These are phyloP conservation scores for Natrix natrix DNA, from an alignment of 2,797 vertebrate species.

Conservation along the genomic window DNA sequence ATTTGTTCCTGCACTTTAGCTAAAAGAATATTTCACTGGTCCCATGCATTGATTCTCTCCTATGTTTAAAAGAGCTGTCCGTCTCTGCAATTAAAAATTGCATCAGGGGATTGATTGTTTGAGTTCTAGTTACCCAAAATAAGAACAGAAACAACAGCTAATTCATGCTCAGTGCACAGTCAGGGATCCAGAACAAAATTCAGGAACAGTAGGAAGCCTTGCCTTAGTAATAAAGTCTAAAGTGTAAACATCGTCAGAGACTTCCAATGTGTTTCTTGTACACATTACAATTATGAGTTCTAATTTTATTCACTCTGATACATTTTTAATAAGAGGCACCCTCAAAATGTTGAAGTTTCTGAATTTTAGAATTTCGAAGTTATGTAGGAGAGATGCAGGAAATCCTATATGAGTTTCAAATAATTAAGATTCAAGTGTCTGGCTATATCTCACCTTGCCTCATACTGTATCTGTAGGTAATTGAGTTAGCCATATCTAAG, in stretches of 20 bases:
- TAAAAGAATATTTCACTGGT: background rate
- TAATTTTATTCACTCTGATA: background rate
- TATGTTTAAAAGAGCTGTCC: background rate
- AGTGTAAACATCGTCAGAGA: background rate
- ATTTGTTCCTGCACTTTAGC: constrained; percentile 33
- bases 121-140: background rate
- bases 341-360: background rate
- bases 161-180: background rate
- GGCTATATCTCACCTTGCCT: background rate
- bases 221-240: background rate
- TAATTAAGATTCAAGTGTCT: background rate
- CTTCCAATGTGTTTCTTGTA: background rate
- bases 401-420: background rate
- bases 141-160: background rate
- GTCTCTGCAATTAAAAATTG: constrained; percentile 10
- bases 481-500: background rate
- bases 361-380: background rate
- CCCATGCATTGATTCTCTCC: background rate
- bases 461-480: background rate
- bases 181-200: background rate
- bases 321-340: background rate
- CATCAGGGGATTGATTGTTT: background rate
- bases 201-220: background rate
- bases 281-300: background rate
- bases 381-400: background rate